Evolutionary conservation across 2,888 invertebrate genomes (phyloP).

Genomic region (Theretra japonica): DNA sequence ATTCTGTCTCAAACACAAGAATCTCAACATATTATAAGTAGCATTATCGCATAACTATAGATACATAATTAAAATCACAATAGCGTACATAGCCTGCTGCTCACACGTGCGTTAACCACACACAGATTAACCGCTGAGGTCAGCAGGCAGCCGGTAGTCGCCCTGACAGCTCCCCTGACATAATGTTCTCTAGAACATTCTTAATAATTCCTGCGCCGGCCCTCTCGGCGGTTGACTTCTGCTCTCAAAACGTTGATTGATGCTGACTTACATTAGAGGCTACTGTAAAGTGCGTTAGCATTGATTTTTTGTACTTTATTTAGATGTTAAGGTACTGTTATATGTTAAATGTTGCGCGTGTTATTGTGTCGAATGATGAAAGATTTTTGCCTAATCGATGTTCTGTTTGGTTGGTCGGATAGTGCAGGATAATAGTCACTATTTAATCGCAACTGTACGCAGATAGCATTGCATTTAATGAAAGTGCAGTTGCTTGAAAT

Average conservation of each 20-base stretch:
- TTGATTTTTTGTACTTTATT: conserved; percentile 23
- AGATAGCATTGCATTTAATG: no score
- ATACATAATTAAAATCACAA: not conserved
- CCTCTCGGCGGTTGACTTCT: conserved; percentile 45
- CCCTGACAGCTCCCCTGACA: conserved; percentile 73
- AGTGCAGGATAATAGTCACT: no score
- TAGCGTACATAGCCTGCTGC: conserved; percentile 3
- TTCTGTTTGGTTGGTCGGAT: no score
- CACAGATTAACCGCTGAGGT: conserved; percentile 59
- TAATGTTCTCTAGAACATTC: conserved; percentile 73
- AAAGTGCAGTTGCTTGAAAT: no score
- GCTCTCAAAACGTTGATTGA: conserved; percentile 35
- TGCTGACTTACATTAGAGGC: conserved; percentile 30
- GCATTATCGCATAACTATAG: not conserved
- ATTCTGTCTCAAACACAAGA: no score
- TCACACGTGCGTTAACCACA: conserved; percentile 42
- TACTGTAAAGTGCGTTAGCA: conserved; percentile 29
- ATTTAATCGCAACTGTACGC: no score
- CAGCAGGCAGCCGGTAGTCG: conserved; percentile 65
- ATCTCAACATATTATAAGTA: not conserved
- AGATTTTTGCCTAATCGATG: not conserved
- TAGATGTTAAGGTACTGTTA: not conserved
- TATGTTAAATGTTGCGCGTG: not conserved
- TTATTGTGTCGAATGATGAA: not conserved
- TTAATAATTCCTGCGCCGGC: conserved; percentile 62